These are phyloP conservation scores for Notothenia coriiceps DNA, from an alignment of 2,113 vertebrate species.

Conservation along the genomic window DNA sequence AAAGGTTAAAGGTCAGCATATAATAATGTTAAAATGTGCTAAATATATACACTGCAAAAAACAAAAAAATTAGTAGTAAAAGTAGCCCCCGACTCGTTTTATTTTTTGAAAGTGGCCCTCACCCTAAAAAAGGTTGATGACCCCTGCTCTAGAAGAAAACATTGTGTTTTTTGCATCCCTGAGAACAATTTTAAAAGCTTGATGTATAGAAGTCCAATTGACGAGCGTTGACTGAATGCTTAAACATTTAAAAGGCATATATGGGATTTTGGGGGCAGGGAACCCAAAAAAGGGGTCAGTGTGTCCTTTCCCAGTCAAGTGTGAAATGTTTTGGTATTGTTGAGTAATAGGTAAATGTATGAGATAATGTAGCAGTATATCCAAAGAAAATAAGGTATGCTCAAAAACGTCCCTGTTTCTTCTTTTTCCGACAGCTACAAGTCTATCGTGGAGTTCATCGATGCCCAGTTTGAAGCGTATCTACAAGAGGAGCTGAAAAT, in stretches of 20 bases:
- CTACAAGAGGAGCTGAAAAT: constrained; percentile 99
- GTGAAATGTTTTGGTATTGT: background rate
- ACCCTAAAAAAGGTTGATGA: too few relatives aligned
- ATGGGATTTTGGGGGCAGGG: background rate
- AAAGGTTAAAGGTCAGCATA: too few relatives aligned
- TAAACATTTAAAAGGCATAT: background rate
- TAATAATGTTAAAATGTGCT: too few relatives aligned
- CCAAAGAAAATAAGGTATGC: background rate
- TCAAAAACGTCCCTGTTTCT: background rate
- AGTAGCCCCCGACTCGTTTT: too few relatives aligned
- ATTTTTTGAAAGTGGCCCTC: too few relatives aligned
- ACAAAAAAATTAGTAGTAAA: too few relatives aligned
- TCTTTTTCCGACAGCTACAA: constrained; percentile 89
- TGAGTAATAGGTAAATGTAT: background rate
- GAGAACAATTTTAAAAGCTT: too few relatives aligned
- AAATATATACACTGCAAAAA: too few relatives aligned
- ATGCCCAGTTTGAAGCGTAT: constrained; percentile 96
- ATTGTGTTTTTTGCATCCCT: too few relatives aligned
- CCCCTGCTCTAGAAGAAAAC: too few relatives aligned
- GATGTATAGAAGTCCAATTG: too few relatives aligned
- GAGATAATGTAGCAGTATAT: background rate
- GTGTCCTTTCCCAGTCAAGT: background rate
- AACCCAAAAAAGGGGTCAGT: background rate
- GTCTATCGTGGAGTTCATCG: constrained; percentile 97
- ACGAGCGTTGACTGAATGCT: background rate